A percentile compares a stretch with the other conserved stretches of the same genome.
Evolutionary conservation across 2,888 invertebrate species (phyloP).

Genomic region (Caenorhabditis uteleia): DNA sequence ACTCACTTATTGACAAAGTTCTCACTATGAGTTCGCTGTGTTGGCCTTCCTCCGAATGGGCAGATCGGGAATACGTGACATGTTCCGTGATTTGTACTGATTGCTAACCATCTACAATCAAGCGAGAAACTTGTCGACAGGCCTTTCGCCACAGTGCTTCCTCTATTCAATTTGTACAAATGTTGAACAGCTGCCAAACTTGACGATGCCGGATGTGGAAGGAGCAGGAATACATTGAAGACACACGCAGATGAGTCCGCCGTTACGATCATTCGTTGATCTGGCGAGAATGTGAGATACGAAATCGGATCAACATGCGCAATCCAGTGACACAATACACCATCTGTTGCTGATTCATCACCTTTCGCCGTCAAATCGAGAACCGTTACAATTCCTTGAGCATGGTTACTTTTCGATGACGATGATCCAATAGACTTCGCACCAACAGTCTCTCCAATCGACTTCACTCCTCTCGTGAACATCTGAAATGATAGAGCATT

Average conservation of each 20-base stretch:
- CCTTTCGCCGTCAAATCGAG: conserved; percentile 27
- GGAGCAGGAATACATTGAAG: conserved; percentile 92
- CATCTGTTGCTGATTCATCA: conserved; percentile 10
- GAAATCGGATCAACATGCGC: conserved; percentile 55
- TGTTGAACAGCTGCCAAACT: conserved; percentile 82
- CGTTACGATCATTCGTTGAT: conserved; percentile 70
- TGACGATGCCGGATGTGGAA: conserved; percentile 86
- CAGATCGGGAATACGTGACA: conserved; percentile 96
- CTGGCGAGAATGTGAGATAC: conserved; percentile 44
- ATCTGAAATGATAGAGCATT: conserved; percentile 63
- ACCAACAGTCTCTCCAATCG: conserved; percentile 71
- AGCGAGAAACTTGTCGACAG: conserved; percentile 29
- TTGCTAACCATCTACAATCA: conserved; percentile 84
- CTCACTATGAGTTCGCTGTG: conserved; percentile 90
- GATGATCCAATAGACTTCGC: conserved; percentile 12
- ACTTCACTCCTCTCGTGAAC: conserved; percentile 71
- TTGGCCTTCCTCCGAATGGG: conserved; percentile 83
- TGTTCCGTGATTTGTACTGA: conserved; percentile 89
- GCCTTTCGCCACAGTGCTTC: conserved; percentile 93
- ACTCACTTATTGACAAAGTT: conserved; percentile 84
- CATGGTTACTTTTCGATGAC: conserved; percentile 20
- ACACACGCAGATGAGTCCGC: conserved; percentile 71
- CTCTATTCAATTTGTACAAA: conserved; percentile 89
- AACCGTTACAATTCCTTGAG: conserved; percentile 51
- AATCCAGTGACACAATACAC: conserved; percentile 58